Percentiles rank a stretch among this genome's conserved stretches.
These are phyloP conservation scores for Pluvianellus socialis DNA, from an alignment of 2,113 vertebrate genomes.

Conservation along the genomic window DNA sequence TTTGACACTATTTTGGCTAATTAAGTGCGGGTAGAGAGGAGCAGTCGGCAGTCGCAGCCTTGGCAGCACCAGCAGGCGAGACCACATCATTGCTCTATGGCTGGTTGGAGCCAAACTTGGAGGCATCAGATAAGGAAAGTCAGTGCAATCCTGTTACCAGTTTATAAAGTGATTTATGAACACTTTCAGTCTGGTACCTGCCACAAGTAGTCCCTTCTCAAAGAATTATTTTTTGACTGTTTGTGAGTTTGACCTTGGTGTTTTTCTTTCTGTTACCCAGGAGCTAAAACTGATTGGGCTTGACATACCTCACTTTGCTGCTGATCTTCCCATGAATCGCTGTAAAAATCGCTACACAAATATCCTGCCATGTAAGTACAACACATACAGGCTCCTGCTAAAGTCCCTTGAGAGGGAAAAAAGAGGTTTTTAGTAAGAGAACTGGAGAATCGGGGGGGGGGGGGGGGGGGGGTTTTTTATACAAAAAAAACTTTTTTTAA, in stretches of 20 bases:
- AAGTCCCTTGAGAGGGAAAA: not conserved
- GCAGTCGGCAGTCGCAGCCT: not conserved
- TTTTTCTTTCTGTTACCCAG: conserved; percentile 69
- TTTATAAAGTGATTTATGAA: not conserved
- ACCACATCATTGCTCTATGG: not conserved
- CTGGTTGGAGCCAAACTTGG: not conserved
- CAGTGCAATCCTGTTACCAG: not conserved
- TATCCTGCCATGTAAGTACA: conserved; percentile 92
- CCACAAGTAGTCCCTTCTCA: not conserved
- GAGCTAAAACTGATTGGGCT: conserved; percentile 92
- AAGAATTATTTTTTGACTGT: not conserved
- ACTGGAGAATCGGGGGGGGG: not conserved
- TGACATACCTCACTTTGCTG: conserved; percentile 93
- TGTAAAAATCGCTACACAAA: conserved; percentile 98
- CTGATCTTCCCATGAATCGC: conserved; percentile 91
- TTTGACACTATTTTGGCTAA: not conserved
- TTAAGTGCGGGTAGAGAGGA: not conserved
- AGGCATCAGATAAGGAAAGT: not conserved
- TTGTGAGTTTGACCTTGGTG: not conserved
- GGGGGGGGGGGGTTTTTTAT: no score
- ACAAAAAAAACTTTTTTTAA: no score
- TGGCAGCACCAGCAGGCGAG: not conserved
- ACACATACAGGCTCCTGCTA: no score
- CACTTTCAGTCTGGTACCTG: not conserved
- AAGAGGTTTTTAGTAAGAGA: not conserved